Evolutionary conservation across 2,888 invertebrate species (phyloP), one percentile per base, ranked within the genome.

Genomic region (Parasteatoda lunata): DNA sequence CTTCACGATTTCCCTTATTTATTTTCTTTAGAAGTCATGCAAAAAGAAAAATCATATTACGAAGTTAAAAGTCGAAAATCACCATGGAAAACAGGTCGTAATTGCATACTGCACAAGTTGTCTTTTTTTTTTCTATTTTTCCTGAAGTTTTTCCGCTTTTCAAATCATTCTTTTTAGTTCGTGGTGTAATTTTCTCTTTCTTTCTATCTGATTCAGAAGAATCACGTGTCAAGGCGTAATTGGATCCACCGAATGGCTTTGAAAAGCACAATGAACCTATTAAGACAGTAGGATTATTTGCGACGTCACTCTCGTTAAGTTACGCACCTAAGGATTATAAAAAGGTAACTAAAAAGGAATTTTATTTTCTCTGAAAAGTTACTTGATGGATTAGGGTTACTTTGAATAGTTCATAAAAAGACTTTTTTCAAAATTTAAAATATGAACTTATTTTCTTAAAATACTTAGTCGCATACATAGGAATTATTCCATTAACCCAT

Each of bases 201-300:
- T 11, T 15, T n/a, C 15, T 68, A 15, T 13, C 47, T 47, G 64
- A 59, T 64, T 13, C 65, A 52, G 66, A 54, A 48, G 75, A 81
- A 75, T 81, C 69, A 75, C 81, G 81, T 81, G 81, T 54, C 69
- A 15, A n/a, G 11, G 45, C 51, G 77, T 77, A 84, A 84, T 84
- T 84, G 83, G 83, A 84, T 82, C 76, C 45, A n/a, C 49, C 64
- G 64, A 82, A 77, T 72, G 45, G 48, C 71, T 71, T 48, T 54
- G 65, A 47, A 77, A 68, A 11, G n/a, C 64, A 83, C 77, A 84
- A 77, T 72, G 54, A 77, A 77, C 77, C 71, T 84, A 84, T 84
- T 84, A 84, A 77, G 64, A 64, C 64, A 11, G n/a, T 47, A 84
- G 65, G 54, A 65, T 84, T 84, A 77, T 77, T 83, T 75, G 59